A percentile compares a stretch with the other conserved stretches of the same genome.
phyloP scores from a whole-genome alignment of 2,113 vertebrate genomes.

The Poeciliopsis occidentalis region DNA sequence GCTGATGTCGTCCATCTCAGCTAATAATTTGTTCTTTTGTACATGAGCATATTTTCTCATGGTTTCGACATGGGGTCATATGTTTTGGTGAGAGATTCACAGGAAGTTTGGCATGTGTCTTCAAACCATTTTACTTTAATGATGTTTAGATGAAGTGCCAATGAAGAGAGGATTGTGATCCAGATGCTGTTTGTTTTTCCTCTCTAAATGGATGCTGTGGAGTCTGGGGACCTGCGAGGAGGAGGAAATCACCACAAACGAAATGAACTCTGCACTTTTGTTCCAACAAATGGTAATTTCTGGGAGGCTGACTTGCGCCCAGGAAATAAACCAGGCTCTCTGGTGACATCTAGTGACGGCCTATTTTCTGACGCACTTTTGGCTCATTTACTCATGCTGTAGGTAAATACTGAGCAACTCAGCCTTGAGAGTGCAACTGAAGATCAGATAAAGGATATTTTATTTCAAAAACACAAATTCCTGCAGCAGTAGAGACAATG shows the following conservation, averaged over 20 bases:
- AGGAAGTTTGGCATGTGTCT: neutral
- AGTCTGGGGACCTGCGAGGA: slow-evolving; percentile 67
- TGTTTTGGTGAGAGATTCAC: neutral
- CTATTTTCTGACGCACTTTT: neutral
- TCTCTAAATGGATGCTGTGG: slow-evolving; percentile 54
- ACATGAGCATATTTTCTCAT: neutral
- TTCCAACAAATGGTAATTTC: slow-evolving; percentile 57
- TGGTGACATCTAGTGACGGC: slow-evolving; percentile 73
- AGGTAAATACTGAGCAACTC: neutral
- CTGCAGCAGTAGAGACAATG: slow-evolving; percentile 11
- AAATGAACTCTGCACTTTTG: slow-evolving; percentile 70
- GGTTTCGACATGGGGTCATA: neutral
- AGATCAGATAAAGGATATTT: slow-evolving; percentile 25
- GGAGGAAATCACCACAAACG: slow-evolving; percentile 49
- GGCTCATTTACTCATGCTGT: neutral
- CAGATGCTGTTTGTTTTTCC: slow-evolving; percentile 69
- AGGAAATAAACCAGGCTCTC: slow-evolving; percentile 22
- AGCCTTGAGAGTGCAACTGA: neutral
- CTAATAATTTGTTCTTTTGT: neutral
- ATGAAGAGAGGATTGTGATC: slow-evolving; percentile 25
- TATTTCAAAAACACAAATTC: slow-evolving; percentile 42
- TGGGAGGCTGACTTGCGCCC: slow-evolving; percentile 22
- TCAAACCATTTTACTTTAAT: slow-evolving; percentile 13
- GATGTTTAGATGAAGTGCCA: slow-evolving; percentile 21
- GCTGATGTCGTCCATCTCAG: neutral